Evolutionary conservation across 1,140 invertebrate genomes (phyloP).

Genomic region (Polypedilum pembai): DNA sequence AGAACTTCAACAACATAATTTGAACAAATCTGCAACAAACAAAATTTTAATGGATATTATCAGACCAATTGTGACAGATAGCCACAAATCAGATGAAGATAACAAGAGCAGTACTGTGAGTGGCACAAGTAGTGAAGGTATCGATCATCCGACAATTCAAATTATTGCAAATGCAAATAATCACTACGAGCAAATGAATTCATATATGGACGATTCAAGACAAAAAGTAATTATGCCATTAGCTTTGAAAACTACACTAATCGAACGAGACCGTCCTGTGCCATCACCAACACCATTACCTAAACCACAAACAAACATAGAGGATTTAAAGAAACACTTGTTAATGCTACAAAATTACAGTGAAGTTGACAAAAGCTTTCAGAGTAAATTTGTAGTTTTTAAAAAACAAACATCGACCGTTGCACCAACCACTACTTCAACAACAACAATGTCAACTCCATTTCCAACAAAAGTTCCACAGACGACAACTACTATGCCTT

Average conservation of each 20-base stretch:
- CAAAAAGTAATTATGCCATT: slow-evolving; percentile 43
- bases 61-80: slow-evolving; percentile 20
- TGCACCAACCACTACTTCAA: slow-evolving; percentile 29
- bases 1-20: not conserved
- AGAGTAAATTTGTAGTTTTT: slow-evolving; percentile 43
- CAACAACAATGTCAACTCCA: not conserved
- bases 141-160: slow-evolving; percentile 1
- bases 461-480: slow-evolving; percentile 33
- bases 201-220: slow-evolving; percentile 30
- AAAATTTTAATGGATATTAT: slow-evolving; percentile 25
- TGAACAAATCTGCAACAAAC: slow-evolving; percentile 9
- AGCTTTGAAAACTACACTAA: slow-evolving; percentile 40
- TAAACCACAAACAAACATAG: slow-evolving; percentile 36
- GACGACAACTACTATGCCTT: slow-evolving; percentile 18
- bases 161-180: slow-evolving; percentile 7
- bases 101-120: not conserved
- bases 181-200: slow-evolving; percentile 5
- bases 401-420: slow-evolving; percentile 31
- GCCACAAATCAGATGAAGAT: not conserved
- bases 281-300: slow-evolving; percentile 28
- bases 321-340: slow-evolving; percentile 42
- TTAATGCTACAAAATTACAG: slow-evolving; percentile 42
- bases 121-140: not conserved
- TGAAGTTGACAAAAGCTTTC: slow-evolving; percentile 40
- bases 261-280: slow-evolving; percentile 34